These are phyloP conservation scores for Oncorhynchus gorbuscha DNA, from an alignment of 2,113 vertebrate genomes.

Conservation along the genomic window DNA sequence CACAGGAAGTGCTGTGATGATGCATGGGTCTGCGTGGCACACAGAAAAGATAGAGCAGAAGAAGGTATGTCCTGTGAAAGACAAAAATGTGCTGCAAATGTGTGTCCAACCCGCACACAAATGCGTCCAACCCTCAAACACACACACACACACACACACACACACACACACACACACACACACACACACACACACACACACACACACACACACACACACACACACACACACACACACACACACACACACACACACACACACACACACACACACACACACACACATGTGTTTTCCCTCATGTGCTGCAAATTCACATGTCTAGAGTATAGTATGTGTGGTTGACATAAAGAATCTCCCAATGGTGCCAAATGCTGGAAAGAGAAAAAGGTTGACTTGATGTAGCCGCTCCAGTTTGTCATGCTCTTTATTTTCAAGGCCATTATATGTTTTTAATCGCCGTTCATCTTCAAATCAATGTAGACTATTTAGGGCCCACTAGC, in stretches of 20 bases:
- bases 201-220: background rate
- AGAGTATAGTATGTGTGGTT: background rate
- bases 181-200: background rate
- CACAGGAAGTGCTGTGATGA: background rate
- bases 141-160: background rate
- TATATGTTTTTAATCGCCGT: background rate
- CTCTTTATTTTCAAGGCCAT: background rate
- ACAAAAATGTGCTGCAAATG: constrained; percentile 8
- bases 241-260: background rate
- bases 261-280: background rate
- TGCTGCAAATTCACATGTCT: background rate
- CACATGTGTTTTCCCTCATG: background rate
- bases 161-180: background rate
- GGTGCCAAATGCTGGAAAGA: background rate
- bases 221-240: background rate
- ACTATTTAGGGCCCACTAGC: background rate
- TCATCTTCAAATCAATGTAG: background rate
- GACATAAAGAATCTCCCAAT: background rate
- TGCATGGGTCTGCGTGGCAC: constrained; percentile 7
- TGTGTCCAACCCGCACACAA: background rate
- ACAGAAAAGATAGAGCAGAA: background rate
- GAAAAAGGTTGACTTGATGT: background rate
- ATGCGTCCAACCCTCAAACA: background rate
- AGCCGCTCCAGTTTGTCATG: background rate
- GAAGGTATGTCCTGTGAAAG: background rate